Evolutionary conservation across 2,888 invertebrate genomes (phyloP), one percentile per base, ranked within the genome.

Genomic region (Chelonus formosanus): DNA sequence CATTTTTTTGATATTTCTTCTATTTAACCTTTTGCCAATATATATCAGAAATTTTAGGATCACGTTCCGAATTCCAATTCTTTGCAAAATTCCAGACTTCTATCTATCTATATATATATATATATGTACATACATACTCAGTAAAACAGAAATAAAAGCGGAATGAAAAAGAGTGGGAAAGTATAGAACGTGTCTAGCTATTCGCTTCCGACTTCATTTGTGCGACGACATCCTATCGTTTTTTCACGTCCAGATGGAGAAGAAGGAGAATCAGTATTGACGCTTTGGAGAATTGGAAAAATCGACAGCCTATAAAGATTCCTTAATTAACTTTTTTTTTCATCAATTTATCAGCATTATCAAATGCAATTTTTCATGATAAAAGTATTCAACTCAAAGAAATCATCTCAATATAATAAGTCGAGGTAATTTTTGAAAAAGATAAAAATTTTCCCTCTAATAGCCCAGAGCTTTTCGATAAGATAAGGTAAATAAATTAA

Each of bases 41-140:
- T 44, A 8, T 44, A 8, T 59, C 48, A 59, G 35, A 36, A 61
- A 52, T 31, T 53, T 31, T 31, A n/a, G 7, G 53, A 61, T 61
- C 53, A 52, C 53, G 60, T 61, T 61, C 44, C 52, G 44, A 43
- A 43, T 52, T 44, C 7, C 34, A 53, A 52, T 31, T 43, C 40
- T 45, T 61, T 53, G n/a, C 31, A 44, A 61, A 61, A 61, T 61
- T 61, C 53, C 32, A 53, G 44, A 53, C 61, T 53, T 61, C 40
- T 52, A 32, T 5, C 6, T 31, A 44, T 58, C 34, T 52, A 52
- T 52, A 43, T 43, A 34, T 2, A 10, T 43, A 31, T 3, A 40
- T 32, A 35, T 50, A 61, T 50, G 35, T 59, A 31, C 48, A 10
- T 48, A 50, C 35, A 50, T 50, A 31, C 8, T 5, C 4, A 48